Conservation (phyloP, 92 coral and sea anemone species). For the Phenganax subtilis region DNA sequence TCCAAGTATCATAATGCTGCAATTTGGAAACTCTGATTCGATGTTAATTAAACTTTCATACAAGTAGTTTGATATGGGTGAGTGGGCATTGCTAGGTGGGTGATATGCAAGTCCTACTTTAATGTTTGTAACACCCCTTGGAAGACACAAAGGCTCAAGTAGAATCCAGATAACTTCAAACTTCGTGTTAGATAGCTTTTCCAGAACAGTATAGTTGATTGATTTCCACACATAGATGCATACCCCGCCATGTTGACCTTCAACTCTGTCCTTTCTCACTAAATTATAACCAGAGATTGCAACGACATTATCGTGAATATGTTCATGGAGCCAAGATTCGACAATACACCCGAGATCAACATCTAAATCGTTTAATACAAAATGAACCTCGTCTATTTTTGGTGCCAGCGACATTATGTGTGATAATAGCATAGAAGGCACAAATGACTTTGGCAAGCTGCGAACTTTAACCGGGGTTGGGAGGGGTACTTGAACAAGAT, state of each 20-base stretch:
- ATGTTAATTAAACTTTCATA: conserved; percentile 18
- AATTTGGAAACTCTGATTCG: conserved; percentile 36
- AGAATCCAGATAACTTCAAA: conserved; percentile 60
- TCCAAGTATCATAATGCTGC: conserved; percentile 36
- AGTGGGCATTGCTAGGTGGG: conserved; percentile 36
- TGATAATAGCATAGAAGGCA: conserved; percentile 30
- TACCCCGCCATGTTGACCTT: conserved; percentile 52
- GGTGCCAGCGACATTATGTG: conserved; percentile 55
- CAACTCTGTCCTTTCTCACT: conserved; percentile 52
- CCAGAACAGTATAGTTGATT: conserved; percentile 27
- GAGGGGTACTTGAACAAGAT: no score
- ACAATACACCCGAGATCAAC: conserved; percentile 49
- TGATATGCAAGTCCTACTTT: conserved; percentile 39
- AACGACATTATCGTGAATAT: conserved; percentile 46
- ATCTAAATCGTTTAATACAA: conserved; percentile 43
- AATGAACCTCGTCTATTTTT: conserved; percentile 58
- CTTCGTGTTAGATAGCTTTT: conserved; percentile 33
- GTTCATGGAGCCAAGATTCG: conserved; percentile 60
- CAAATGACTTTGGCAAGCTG: background rate
- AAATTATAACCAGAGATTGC: conserved; percentile 53
- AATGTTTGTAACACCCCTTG: conserved; percentile 45
- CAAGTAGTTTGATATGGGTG: conserved; percentile 22
- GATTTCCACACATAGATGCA: conserved; percentile 48
- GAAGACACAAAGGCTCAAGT: conserved; percentile 48
- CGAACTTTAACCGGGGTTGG: conserved; percentile 24